Percentiles rank a stretch among this genome's conserved stretches.
These are phyloP conservation scores for Phrynocephalus versicolor DNA, from an alignment of 2,113 vertebrate genomes.

Conservation along the genomic window DNA sequence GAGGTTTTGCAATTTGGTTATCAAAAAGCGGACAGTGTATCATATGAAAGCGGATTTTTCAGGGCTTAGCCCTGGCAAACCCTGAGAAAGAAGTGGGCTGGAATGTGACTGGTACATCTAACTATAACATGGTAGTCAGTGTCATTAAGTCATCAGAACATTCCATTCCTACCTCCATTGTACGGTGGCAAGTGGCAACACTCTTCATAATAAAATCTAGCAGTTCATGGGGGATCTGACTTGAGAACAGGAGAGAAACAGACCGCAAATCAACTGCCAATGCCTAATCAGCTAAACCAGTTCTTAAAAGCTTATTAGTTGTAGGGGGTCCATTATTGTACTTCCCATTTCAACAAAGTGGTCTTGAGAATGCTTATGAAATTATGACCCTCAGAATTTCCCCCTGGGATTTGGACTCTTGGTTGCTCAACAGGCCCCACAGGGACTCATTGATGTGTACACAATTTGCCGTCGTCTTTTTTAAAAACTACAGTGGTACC, in stretches of 20 bases:
- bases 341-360: no score
- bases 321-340: no score
- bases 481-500: no score
- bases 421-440: background rate
- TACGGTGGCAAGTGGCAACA: no score
- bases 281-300: no score
- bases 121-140: background rate
- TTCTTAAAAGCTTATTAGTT: no score
- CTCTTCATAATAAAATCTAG: background rate
- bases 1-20: background rate
- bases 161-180: background rate
- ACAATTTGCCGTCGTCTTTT: background rate
- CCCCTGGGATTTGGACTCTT: background rate
- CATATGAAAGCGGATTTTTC: background rate
- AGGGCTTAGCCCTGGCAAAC: background rate
- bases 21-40: background rate
- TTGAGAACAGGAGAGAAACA: background rate
- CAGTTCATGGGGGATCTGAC: no score
- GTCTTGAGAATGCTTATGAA: background rate
- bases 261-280: background rate
- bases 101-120: background rate
- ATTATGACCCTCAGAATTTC: background rate
- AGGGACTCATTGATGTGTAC: background rate
- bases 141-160: background rate
- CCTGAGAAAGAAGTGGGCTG: background rate